Evolutionary conservation across 2,888 invertebrate species (phyloP).

Genomic region (Gandaritis pyraliata): DNA sequence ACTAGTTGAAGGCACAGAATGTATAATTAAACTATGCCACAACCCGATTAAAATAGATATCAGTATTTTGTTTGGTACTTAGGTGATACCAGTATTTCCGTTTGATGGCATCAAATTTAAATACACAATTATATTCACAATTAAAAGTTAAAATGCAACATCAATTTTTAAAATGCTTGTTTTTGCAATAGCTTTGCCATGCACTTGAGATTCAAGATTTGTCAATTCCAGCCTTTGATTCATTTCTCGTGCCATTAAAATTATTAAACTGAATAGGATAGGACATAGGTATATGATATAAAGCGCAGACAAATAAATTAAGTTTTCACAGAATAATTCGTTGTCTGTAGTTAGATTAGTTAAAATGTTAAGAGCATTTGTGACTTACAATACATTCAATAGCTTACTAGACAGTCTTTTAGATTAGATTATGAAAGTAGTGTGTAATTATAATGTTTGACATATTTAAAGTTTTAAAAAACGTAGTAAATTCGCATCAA

Average conservation of each 20-base stretch:
- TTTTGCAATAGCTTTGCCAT: conserved; percentile 17
- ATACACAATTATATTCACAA: conserved; percentile 11
- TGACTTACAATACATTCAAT: conserved; percentile 80
- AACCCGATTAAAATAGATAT: conserved; percentile 61
- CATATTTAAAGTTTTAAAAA: background rate
- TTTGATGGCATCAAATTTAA: conserved; percentile 20
- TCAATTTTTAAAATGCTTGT: conserved; percentile 2
- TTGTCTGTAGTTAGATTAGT: conserved; percentile 72
- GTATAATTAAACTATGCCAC: conserved; percentile 66
- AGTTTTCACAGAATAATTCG: conserved; percentile 76
- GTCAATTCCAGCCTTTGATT: conserved; percentile 22
- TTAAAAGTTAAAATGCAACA: conserved; percentile 20
- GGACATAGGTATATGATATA: conserved; percentile 18
- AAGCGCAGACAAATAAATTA: conserved; percentile 52
- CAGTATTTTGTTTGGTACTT: conserved; percentile 40
- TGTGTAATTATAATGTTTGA: conserved; percentile 21
- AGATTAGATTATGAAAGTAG: conserved; percentile 56
- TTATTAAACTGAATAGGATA: conserved; percentile 48
- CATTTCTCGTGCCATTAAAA: conserved; percentile 33
- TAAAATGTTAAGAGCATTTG: conserved; percentile 77
- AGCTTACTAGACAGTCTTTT: conserved; percentile 84
- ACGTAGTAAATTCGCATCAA: no score
- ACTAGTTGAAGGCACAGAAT: conserved; percentile 76
- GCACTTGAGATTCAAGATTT: conserved; percentile 53
- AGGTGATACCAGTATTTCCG: conserved; percentile 10